Conservation (phyloP, 2,113 vertebrate species). For the Carlito syrichta region DNA sequence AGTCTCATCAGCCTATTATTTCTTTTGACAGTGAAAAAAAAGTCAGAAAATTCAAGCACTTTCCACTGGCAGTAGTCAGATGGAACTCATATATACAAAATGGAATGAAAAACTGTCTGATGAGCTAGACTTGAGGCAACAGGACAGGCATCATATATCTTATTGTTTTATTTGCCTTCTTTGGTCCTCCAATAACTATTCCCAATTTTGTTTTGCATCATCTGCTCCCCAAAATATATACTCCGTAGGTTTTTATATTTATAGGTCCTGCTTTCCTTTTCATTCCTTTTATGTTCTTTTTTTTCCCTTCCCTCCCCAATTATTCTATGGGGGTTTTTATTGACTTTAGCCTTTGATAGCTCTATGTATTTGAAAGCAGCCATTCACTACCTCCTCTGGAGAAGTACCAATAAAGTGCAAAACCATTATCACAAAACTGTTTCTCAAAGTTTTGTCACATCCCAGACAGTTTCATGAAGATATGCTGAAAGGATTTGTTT, state of each 20-base stretch:
- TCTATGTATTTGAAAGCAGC: conserved; percentile 69
- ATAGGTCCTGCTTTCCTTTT: conserved; percentile 60
- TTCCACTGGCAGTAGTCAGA: conserved; percentile 47
- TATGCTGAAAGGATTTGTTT: conserved; percentile 70
- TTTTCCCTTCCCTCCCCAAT: conserved; percentile 40
- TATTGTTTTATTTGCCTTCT: conserved; percentile 64
- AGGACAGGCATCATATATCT: conserved; percentile 59
- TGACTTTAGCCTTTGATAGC: conserved; percentile 65
- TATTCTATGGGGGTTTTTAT: conserved; percentile 66
- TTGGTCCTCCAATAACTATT: conserved; percentile 65
- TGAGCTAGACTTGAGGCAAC: conserved; percentile 26
- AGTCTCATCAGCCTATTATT: conserved; percentile 35
- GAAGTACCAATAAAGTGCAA: conserved; percentile 74
- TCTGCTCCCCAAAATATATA: conserved; percentile 54
- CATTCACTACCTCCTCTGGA: conserved; percentile 64
- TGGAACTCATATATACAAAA: conserved; percentile 50
- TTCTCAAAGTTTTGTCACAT: conserved; percentile 77
- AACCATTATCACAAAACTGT: conserved; percentile 77
- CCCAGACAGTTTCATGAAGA: conserved; percentile 74
- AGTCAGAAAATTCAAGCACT: conserved; percentile 16
- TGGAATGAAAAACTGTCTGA: conserved; percentile 56
- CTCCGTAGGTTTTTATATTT: conserved; percentile 68
- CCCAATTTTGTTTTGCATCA: conserved; percentile 70
- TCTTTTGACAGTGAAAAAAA: conserved; percentile 21
- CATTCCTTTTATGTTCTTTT: conserved; percentile 59